Base-by-base conservation (phyloP, 2,888 invertebrate species). In the Fragum sueziense region DNA sequence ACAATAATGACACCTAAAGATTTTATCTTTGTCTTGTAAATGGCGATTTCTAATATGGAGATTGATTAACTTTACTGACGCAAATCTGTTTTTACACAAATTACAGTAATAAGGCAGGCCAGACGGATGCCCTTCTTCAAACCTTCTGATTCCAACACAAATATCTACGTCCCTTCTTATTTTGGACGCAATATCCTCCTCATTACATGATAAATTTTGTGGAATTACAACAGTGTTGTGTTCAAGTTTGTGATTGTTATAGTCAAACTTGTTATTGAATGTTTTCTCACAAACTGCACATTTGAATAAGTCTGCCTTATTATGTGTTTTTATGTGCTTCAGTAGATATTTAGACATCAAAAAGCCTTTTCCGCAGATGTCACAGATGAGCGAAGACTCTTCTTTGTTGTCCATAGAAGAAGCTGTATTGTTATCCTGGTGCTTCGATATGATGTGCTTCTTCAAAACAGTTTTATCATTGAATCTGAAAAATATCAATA, bases 1-100 rank as follows among this genome's bases (percentile, higher is more conserved):
- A 70, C 86, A 86, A 4, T 76, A 54, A 2, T 54, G 25, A 25
- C 86, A 86, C 14, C 71, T 51, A 27, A 62, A 72, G 14, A 67
- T 70, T 62, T 79, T 84, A 51, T 79, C 78, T 31, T 74, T 70
- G 17, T 70, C 59, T 25, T 71, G 62, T 51, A 84, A 34, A 34
- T 84, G 79, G 22, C 81, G 33, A 2, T 37, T 52, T 29, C 69
- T 65, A 47, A 82, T 74, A 57, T 82, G 82, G 1, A 29, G 34
- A 47, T 71, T 70, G 20, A 79, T 31, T 47, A 57, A 22, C 25
- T 76, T 79, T 2, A 59, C 70, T 27, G 41, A 59, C 6, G 54
- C 61, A 31, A 79, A 82, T 14, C 68, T 29, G 52, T 71, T 76
- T 29, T 37, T 25, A 37, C 82, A 82, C 6, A 79, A 27, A 17